Percentiles rank a stretch among this genome's conserved stretches.
Evolutionary conservation across 2,797 vertebrate genomes (phyloP).

Genomic region (Calcarius lapponicus): DNA sequence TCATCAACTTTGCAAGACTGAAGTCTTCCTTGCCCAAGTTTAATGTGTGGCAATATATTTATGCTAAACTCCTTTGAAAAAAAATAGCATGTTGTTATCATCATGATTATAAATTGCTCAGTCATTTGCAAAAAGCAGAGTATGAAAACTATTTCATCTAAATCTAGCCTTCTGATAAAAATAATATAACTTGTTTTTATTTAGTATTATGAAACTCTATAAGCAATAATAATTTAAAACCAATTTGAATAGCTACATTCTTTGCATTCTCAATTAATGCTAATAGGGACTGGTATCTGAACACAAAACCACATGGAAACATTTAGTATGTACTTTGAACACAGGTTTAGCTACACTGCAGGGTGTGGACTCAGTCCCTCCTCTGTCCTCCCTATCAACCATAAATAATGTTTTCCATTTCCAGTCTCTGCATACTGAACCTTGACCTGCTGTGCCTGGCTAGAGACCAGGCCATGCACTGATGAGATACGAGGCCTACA

Average conservation of each 20-base stretch:
- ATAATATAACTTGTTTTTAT: neutral
- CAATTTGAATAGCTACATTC: neutral
- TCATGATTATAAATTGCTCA: neutral
- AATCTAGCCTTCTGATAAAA: neutral
- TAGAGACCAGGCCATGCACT: neutral
- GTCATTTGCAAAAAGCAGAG: neutral
- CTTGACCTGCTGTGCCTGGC: neutral
- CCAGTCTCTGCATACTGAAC: neutral
- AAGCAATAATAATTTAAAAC: neutral
- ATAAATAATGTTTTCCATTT: neutral
- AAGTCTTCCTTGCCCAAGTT: neutral
- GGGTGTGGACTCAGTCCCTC: neutral
- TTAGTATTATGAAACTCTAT: neutral
- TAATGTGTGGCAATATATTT: neutral
- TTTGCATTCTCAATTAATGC: neutral
- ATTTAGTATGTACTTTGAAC: neutral
- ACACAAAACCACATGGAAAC: neutral
- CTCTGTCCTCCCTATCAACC: neutral
- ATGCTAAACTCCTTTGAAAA: neutral
- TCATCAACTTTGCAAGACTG: neutral
- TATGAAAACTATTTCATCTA: neutral
- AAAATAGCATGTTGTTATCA: neutral
- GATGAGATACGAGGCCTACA: neutral
- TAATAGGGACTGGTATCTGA: neutral
- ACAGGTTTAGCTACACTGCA: neutral